Percentiles rank a stretch among this genome's conserved stretches.
Evolutionary conservation across 2,888 invertebrate genomes (phyloP).

Genomic region (Eristalis pertinax): DNA sequence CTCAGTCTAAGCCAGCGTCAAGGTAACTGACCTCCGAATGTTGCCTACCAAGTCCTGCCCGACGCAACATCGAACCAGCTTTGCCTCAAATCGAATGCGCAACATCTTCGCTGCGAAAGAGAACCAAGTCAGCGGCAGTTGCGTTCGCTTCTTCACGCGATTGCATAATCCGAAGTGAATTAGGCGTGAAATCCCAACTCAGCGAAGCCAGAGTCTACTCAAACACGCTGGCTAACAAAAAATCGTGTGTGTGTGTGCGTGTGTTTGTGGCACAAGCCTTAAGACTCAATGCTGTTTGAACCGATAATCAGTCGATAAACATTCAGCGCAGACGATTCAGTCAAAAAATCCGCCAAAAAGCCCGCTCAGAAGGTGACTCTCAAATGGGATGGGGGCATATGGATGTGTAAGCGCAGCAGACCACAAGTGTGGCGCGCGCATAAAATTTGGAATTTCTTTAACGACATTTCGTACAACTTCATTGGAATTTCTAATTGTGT

Average conservation of each 20-base stretch:
- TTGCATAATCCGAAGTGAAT: constrained; percentile 51
- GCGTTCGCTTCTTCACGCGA: constrained; percentile 26
- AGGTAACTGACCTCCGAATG: not conserved
- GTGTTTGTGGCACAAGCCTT: not conserved
- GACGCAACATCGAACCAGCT: not conserved
- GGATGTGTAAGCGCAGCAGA: constrained; percentile 5
- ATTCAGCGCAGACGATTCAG: constrained; percentile 33
- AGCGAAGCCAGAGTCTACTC: constrained; percentile 15
- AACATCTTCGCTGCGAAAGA: not conserved
- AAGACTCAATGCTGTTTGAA: constrained; percentile 23
- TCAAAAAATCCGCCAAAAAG: constrained; percentile 38
- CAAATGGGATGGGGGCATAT: not conserved
- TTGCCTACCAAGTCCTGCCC: not conserved
- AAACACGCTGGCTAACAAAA: constrained; percentile 10
- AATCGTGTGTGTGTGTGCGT: not conserved
- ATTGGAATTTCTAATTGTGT: constrained; percentile 44
- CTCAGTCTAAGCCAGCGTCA: not conserved
- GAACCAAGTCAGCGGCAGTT: constrained; percentile 5
- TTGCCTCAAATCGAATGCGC: not conserved
- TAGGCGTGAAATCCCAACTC: constrained; percentile 42
- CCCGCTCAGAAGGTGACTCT: constrained; percentile 53
- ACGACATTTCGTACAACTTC: constrained; percentile 11
- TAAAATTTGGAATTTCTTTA: constrained; percentile 44
- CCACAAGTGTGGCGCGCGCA: constrained; percentile 1
- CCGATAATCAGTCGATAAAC: constrained; percentile 66